Conservation (phyloP, 2,888 invertebrate genomes). For the Temnothorax unifasciatus region DNA sequence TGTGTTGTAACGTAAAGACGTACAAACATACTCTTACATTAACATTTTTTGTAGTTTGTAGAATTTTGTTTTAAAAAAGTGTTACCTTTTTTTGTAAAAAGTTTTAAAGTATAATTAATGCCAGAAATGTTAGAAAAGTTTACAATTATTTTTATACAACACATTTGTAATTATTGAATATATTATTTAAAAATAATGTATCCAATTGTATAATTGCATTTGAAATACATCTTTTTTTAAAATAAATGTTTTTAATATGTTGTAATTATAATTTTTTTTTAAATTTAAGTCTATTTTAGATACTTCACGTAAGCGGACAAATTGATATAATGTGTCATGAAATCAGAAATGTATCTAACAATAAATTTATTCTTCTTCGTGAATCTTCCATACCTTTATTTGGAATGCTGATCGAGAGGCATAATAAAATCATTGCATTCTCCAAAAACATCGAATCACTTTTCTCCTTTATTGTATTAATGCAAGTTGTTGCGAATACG, state of each 20-base stretch:
- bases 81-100: not conserved
- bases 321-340: conserved; percentile 46
- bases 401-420: conserved; percentile 29
- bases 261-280: not conserved
- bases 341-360: not conserved
- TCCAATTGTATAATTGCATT: not conserved
- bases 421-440: conserved; percentile 26
- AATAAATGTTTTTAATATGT: not conserved
- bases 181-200: not conserved
- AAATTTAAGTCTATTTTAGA: conserved; percentile 27
- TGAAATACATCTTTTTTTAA: not conserved
- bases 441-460: not conserved
- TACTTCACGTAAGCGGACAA: conserved; percentile 42
- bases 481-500: conserved; percentile 62
- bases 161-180: no score
- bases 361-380: not conserved
- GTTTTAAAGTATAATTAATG: no score
- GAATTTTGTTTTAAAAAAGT: no score
- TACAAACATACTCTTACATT: no score
- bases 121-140: no score
- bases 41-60: not conserved
- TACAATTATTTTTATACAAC: no score
- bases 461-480: conserved; percentile 52
- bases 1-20: no score
- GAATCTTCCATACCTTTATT: not conserved